These are phyloP conservation scores for Amphimedon queenslandica DNA, from an alignment of 37 sponge, comb jelly and placozoan genomes.

Conservation along the genomic window DNA sequence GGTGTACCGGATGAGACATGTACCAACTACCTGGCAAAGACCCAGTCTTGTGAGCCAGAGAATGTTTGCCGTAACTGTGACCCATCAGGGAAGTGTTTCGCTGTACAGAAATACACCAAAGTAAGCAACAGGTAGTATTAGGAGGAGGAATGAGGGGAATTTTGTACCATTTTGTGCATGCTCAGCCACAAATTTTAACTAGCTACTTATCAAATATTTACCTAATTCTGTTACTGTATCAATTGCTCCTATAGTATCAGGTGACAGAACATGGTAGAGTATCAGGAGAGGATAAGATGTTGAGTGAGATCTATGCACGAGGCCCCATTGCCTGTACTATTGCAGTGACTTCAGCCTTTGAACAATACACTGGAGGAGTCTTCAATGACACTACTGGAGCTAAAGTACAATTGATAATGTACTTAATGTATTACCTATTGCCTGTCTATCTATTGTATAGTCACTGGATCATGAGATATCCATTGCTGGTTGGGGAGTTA, in stretches of 20 bases:
- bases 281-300: slow-evolving; percentile 57
- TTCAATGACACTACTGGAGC: slow-evolving; percentile 69
- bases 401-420: slow-evolving; percentile 23
- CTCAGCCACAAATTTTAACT: no score
- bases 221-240: neutral
- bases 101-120: slow-evolving; percentile 59
- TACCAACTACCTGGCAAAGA: slow-evolving; percentile 67
- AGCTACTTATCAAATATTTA: no score
- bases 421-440: neutral
- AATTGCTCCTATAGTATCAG: slow-evolving; percentile 33
- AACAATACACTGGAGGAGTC: slow-evolving; percentile 60
- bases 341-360: slow-evolving; percentile 71
- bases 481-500: slow-evolving; percentile 66
- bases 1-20: slow-evolving; percentile 82
- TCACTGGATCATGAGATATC: slow-evolving; percentile 75
- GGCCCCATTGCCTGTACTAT: slow-evolving; percentile 80
- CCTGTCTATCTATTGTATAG: slow-evolving; percentile 12
- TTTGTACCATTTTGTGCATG: no score
- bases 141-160: no score
- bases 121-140: slow-evolving; percentile 17
- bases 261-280: slow-evolving; percentile 78
- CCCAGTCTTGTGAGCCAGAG: slow-evolving; percentile 46
- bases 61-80: slow-evolving; percentile 70
- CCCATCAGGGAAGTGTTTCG: slow-evolving; percentile 55
- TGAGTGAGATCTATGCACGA: slow-evolving; percentile 74